phyloP scores from a whole-genome alignment of 2,797 vertebrate species.

The Potorous gilbertii region DNA sequence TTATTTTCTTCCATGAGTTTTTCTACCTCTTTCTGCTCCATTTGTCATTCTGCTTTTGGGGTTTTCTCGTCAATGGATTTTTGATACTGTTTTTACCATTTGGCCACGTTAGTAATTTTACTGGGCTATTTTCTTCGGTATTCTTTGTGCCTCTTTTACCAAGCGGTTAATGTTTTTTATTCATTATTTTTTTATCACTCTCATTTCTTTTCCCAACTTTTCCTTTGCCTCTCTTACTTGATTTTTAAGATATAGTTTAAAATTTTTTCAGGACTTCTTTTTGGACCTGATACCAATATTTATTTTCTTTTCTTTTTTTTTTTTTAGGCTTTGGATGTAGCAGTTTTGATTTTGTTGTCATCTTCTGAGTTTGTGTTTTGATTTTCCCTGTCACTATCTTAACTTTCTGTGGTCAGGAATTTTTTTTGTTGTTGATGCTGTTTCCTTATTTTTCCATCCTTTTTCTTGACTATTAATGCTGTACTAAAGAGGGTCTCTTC shows the following conservation, averaged over 20 bases:
- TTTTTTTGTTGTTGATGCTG: no score
- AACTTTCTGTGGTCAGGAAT: no score
- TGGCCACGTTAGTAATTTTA: no score
- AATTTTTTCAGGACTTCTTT: background rate
- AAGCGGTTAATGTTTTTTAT: background rate
- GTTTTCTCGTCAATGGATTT: background rate
- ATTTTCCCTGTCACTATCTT: no score
- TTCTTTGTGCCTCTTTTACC: background rate
- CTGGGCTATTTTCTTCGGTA: background rate
- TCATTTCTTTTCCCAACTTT: background rate
- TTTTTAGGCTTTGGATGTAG: background rate
- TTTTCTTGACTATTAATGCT: background rate
- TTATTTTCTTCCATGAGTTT: no score
- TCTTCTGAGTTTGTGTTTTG: no score
- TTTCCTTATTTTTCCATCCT: background rate
- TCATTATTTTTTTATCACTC: background rate
- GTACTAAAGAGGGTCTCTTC: background rate
- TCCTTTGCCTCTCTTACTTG: background rate
- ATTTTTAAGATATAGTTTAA: background rate
- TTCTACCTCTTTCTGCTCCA: background rate
- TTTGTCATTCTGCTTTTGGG: background rate
- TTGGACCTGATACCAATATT: background rate
- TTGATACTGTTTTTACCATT: background rate
- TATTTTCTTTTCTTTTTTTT: no score
- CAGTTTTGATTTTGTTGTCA: no score